Conservation (phyloP, 2,888 invertebrate genomes). For the Tolmerus cingulatus region DNA sequence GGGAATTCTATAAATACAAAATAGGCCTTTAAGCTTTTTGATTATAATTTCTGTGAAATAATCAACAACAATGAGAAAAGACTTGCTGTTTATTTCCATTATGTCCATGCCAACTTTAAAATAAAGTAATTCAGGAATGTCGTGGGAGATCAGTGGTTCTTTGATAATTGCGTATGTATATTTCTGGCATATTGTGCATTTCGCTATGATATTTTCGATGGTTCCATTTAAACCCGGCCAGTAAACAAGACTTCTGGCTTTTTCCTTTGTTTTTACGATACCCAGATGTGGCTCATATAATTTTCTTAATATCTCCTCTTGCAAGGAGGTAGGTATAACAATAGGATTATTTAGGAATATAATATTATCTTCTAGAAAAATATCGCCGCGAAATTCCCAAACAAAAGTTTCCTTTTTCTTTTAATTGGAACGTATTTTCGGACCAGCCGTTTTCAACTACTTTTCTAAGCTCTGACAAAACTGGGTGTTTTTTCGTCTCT, state of each 20-base stretch:
- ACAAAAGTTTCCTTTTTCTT: background rate
- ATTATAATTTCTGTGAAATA: too few relatives aligned
- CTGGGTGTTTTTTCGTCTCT: slow-evolving; percentile 42
- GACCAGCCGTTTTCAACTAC: slow-evolving; percentile 7
- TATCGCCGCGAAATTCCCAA: background rate
- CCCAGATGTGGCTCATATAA: slow-evolving; percentile 34
- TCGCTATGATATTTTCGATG: slow-evolving; percentile 33
- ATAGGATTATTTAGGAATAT: slow-evolving; percentile 2
- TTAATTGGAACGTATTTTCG: background rate
- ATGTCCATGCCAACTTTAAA: background rate
- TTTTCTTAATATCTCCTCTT: background rate
- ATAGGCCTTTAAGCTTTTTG: too few relatives aligned
- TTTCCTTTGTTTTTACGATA: slow-evolving; percentile 36
- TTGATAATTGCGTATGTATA: background rate
- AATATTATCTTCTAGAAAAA: background rate
- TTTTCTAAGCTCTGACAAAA: slow-evolving; percentile 12
- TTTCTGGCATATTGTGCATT: slow-evolving; percentile 40
- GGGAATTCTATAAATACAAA: too few relatives aligned
- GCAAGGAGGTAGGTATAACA: background rate
- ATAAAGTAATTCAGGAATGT: background rate
- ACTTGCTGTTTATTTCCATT: too few relatives aligned
- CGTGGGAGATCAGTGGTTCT: background rate
- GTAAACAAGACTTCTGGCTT: slow-evolving; percentile 13
- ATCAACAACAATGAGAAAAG: too few relatives aligned
- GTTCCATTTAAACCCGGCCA: slow-evolving; percentile 34